Base-by-base conservation (phyloP, 2,797 vertebrate species). In the Nyctibius grandis region DNA sequence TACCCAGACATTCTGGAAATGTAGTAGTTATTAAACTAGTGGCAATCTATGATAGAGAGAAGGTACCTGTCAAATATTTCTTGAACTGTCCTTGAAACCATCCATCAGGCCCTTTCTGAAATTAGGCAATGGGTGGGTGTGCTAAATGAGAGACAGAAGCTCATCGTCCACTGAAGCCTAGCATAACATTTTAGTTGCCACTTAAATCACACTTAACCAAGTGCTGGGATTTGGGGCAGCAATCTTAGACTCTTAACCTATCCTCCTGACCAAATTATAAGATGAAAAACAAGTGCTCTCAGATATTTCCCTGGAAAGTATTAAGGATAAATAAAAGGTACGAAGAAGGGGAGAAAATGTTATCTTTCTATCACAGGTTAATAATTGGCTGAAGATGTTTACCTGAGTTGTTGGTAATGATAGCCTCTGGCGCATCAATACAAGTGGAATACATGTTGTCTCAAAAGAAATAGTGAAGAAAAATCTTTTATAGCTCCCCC, bases 401-500 rank as follows among this genome's bases (percentile, higher is more conserved):
- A 72, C 88, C 74, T 94, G 91, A 89, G 70, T 90, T 94, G 77
- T 85, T 76, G 34, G 81, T 93, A 96, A 93, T 93, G 89, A 96
- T 91, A 88, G 94, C 96, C 93, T 93, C 93, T 94, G 93, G 94
- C 90, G 11, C 88, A 95, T 94, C 96, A 94, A 96, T 95, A 94
- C 42, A 56, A 91, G 86, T 54, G 63, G 92, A 95, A 94, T 91
- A 80, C 74, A 77, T 74, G 48, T 74, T 83, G 74, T 91, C 92
- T 86, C 8, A 3, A 95, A 92, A 95, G 92, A 96, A 95, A 94
- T 84, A 68, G 40, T 23, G 61, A 44, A 67, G 84, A 72, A 74
- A 91, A 89, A 21, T 15, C 76, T 79, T 86, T 91, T 86, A 85
- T 53, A 45, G 77, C 79, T 93, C 51, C 36, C 40, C 42, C 28